Evolutionary conservation across 2,113 vertebrate genomes (phyloP).

Genomic region (Alexandromys fortis): DNA sequence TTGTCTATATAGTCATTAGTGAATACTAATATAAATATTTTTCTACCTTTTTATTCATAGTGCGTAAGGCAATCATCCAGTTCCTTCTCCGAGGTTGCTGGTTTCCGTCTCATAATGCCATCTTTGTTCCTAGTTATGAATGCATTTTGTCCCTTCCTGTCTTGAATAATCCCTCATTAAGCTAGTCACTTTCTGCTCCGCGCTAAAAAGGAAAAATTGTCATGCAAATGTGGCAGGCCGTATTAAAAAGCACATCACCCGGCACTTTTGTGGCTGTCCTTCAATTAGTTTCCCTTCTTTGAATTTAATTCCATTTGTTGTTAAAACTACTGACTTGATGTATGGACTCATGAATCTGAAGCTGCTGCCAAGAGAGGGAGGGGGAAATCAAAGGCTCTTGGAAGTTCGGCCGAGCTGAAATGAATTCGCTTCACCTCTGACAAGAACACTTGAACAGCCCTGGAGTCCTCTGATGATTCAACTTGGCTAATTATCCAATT

Average conservation of each 20-base stretch:
- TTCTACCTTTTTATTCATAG: constrained; percentile 90
- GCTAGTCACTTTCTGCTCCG: constrained; percentile 88
- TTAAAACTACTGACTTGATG: constrained; percentile 88
- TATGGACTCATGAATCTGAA: constrained; percentile 87
- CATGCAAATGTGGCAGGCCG: constrained; percentile 88
- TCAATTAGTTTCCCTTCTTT: constrained; percentile 91
- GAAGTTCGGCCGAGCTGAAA: constrained; percentile 85
- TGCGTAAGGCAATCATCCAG: constrained; percentile 89
- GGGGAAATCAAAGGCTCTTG: constrained; percentile 84
- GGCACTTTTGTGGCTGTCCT: constrained; percentile 89
- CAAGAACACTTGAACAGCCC: constrained; percentile 86
- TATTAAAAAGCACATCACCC: constrained; percentile 89
- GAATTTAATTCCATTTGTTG: constrained; percentile 91
- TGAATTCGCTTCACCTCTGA: constrained; percentile 90
- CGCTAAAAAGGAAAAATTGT: constrained; percentile 90
- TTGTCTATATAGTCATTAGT: constrained; percentile 90
- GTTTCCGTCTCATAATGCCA: constrained; percentile 88
- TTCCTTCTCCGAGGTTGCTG: constrained; percentile 87
- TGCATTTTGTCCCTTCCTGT: constrained; percentile 88
- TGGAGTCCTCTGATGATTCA: constrained; percentile 88
- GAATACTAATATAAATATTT: constrained; percentile 92
- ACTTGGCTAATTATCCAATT: constrained; percentile 90
- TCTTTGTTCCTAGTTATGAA: constrained; percentile 91
- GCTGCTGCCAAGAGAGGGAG: constrained; percentile 85
- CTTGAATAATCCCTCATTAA: constrained; percentile 91